Conservation (phyloP, 1,140 invertebrate genomes). For the Phortica variegata region DNA sequence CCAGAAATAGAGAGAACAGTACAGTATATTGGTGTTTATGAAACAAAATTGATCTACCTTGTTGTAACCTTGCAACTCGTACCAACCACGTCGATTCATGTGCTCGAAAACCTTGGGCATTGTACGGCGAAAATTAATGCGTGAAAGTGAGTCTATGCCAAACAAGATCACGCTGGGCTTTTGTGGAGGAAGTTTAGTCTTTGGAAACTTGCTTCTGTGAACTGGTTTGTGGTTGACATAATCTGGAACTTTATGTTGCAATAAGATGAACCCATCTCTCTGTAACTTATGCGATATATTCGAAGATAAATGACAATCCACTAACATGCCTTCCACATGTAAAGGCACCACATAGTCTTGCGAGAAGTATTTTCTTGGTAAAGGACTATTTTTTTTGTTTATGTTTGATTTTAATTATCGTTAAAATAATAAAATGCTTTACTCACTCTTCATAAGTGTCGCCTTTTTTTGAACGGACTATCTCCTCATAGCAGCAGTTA, state of each 20-base stretch:
- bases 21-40: background rate
- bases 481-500: slow-evolving; percentile 25
- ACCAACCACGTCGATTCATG: slow-evolving; percentile 25
- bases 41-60: slow-evolving; percentile 22
- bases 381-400: background rate
- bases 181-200: background rate
- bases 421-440: background rate
- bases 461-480: slow-evolving; percentile 7
- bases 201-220: no score
- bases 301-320: slow-evolving; percentile 16
- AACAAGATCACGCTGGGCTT: slow-evolving; percentile 36
- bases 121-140: slow-evolving; percentile 54
- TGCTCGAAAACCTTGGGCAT: slow-evolving; percentile 29
- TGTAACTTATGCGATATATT: slow-evolving; percentile 11
- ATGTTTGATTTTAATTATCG: background rate
- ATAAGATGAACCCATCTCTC: slow-evolving; percentile 23
- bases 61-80: slow-evolving; percentile 38
- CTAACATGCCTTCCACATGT: slow-evolving; percentile 24
- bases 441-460: slow-evolving; percentile 25
- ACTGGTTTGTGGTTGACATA: no score
- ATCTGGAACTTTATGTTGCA: slow-evolving; percentile 21
- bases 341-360: slow-evolving; percentile 22
- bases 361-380: slow-evolving; percentile 5
- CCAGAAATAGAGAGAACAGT: background rate
- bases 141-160: slow-evolving; percentile 33